Evolutionary conservation across 1,140 invertebrate species (phyloP).

Genomic region (Micrasema longulum): DNA sequence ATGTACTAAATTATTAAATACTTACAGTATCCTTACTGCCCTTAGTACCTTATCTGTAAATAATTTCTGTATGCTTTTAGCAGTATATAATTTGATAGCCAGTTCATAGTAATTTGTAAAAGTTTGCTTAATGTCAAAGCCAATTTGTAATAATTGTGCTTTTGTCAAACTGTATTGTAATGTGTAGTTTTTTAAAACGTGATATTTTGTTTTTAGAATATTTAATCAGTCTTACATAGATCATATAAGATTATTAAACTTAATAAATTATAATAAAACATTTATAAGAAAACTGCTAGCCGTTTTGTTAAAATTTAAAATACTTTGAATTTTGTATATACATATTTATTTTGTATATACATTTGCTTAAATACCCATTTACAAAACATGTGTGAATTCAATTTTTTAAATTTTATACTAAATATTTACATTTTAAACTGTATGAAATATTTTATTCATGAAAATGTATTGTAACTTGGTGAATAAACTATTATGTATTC

Average conservation of each 20-base stretch:
- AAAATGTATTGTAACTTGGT: no score
- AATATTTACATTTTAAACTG: no score
- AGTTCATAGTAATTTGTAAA: slow-evolving; percentile 29
- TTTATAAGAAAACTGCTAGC: no score
- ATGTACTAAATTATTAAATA: slow-evolving; percentile 32
- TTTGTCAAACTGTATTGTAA: slow-evolving; percentile 9
- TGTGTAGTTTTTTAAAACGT: slow-evolving; percentile 31
- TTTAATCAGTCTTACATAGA: neutral
- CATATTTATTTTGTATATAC: no score
- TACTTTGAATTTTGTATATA: no score
- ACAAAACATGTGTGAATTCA: no score
- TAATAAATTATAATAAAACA: no score
- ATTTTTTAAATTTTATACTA: no score
- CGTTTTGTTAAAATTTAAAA: no score
- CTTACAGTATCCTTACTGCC: slow-evolving; percentile 29
- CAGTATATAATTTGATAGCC: slow-evolving; percentile 10
- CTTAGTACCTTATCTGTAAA: slow-evolving; percentile 33
- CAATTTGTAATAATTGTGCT: slow-evolving; percentile 38
- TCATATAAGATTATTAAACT: neutral
- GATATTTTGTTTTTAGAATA: slow-evolving; percentile 31
- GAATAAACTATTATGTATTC: no score
- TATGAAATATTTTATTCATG: no score
- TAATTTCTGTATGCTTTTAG: neutral
- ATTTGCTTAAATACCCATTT: no score
- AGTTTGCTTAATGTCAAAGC: slow-evolving; percentile 21